phyloP scores from a whole-genome alignment of 2,797 vertebrate species.

The Enteromius treurensis region DNA sequence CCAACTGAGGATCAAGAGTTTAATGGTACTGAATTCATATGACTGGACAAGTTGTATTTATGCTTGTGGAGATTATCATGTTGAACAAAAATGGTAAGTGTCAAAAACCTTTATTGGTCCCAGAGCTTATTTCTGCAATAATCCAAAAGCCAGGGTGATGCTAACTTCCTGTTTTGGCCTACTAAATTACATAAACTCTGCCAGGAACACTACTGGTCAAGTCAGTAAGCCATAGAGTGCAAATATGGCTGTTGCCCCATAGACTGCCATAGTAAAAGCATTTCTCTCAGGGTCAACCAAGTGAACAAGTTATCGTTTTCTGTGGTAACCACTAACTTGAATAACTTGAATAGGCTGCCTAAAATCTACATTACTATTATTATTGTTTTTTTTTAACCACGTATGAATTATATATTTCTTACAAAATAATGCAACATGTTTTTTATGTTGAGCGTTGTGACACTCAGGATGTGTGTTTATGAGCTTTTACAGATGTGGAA shows the following conservation, averaged over 20 bases:
- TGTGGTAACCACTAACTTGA: not conserved
- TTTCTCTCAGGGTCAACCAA: not conserved
- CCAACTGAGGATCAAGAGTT: not conserved
- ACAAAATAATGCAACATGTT: not conserved
- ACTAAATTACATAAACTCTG: not conserved
- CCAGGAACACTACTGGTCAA: not conserved
- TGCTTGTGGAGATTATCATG: not conserved
- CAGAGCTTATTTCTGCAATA: not conserved
- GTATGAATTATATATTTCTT: slow-evolving; percentile 23
- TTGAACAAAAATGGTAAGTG: not conserved
- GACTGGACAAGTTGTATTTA: not conserved
- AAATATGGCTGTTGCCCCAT: not conserved
- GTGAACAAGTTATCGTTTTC: not conserved
- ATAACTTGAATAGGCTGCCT: not conserved
- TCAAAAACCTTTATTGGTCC: not conserved
- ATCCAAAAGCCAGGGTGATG: not conserved
- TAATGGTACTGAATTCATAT: not conserved
- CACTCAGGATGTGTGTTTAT: slow-evolving; percentile 4
- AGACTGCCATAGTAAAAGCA: not conserved
- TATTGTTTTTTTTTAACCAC: too few relatives aligned
- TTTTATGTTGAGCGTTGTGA: not conserved
- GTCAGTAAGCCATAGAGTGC: not conserved
- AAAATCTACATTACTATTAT: not conserved
- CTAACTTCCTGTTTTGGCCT: not conserved
- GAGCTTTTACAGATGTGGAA: slow-evolving; percentile 16